phyloP scores from a whole-genome alignment of 2,113 vertebrate species.

The Tapirus terrestris region DNA sequence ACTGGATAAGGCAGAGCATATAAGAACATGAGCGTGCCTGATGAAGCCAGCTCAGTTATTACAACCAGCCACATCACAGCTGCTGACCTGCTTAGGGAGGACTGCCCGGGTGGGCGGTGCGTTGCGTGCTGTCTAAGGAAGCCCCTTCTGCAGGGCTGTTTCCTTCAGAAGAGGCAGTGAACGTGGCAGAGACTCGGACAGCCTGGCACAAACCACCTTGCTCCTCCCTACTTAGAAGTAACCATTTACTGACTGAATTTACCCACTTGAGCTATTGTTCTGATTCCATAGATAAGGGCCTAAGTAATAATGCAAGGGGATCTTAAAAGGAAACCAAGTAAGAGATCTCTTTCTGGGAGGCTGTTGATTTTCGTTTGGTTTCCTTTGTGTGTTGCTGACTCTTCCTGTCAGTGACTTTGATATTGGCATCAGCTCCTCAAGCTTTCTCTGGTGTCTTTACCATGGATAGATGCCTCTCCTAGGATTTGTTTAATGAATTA shows the following conservation, averaged over 20 bases:
- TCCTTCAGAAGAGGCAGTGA: neutral
- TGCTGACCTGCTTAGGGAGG: neutral
- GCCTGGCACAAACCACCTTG: neutral
- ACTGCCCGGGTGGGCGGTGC: fast-evolving
- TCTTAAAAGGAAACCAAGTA: neutral
- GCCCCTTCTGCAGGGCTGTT: too few species aligned
- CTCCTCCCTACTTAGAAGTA: neutral
- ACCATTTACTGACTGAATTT: neutral
- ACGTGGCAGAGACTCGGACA: neutral
- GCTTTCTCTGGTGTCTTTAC: neutral
- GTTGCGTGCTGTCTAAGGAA: neutral
- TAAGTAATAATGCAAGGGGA: neutral
- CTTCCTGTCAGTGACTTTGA: neutral
- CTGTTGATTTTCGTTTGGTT: neutral
- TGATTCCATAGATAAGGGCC: neutral
- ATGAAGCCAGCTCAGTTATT: neutral
- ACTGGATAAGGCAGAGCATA: neutral
- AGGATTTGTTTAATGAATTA: neutral
- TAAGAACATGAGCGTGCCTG: neutral
- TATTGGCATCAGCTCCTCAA: neutral
- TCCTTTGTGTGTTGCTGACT: neutral
- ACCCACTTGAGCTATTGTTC: neutral
- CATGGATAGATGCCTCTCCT: neutral
- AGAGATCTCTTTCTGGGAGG: neutral
- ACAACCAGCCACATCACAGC: neutral